Percentiles rank a stretch among this genome's conserved stretches.
Conservation (phyloP, 30 jellyfish, hydroid and myxozoan genomes). For the Aurelia aurita region DNA sequence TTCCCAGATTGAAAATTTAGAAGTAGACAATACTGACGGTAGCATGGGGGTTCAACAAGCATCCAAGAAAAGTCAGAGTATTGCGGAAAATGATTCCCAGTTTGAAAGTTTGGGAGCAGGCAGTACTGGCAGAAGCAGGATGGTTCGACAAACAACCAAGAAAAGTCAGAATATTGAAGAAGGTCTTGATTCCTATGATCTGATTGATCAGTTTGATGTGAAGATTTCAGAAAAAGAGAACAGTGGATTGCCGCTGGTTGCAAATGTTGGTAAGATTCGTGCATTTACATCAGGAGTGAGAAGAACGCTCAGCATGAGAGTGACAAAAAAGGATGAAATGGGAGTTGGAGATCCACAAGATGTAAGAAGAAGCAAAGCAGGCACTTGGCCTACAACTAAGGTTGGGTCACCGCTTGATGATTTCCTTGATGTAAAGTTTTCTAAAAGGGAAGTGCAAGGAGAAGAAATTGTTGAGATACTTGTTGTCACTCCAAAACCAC, state of each 20-base stretch:
- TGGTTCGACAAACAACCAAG: no score
- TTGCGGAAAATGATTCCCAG: no score
- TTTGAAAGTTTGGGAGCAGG: no score
- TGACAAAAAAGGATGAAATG: background rate
- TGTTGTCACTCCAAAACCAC: slow-evolving; percentile 37
- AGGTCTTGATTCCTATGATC: slow-evolving; percentile 29
- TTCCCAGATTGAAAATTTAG: no score
- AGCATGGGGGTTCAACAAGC: no score
- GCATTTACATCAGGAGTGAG: slow-evolving; percentile 48
- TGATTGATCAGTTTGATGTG: slow-evolving; percentile 69
- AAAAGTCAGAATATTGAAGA: background rate
- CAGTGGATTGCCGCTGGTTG: background rate
- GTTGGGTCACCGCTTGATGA: slow-evolving; percentile 15
- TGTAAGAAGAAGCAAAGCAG: slow-evolving; percentile 49
- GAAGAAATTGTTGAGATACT: slow-evolving; percentile 60
- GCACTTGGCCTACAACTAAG: slow-evolving; percentile 17
- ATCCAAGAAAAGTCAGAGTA: no score
- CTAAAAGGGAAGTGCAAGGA: slow-evolving; percentile 24
- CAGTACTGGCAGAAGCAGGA: no score
- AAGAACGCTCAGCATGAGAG: slow-evolving; percentile 39
- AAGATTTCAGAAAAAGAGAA: slow-evolving; percentile 28
- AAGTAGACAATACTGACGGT: no score
- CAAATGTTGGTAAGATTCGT: slow-evolving; percentile 15
- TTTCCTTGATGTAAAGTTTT: slow-evolving; percentile 36
- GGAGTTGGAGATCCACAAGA: background rate